Evolutionary conservation across 2,888 invertebrate genomes (phyloP).

Genomic region (Dasysyrphus tricinctus): DNA sequence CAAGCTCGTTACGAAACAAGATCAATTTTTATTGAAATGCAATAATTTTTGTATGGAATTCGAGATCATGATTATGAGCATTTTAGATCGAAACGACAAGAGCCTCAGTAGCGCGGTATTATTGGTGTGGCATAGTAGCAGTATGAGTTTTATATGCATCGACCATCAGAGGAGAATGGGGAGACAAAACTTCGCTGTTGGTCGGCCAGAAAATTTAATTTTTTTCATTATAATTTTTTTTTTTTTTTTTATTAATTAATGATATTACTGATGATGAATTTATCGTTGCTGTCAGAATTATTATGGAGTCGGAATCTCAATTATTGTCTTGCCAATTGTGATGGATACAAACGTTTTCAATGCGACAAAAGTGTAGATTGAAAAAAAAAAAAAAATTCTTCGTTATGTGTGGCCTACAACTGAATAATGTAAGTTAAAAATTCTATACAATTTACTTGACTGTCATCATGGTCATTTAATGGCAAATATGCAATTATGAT

Average conservation of each 20-base stretch:
- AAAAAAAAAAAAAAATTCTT: constrained; percentile 13
- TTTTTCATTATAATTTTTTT: neutral
- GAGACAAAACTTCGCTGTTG: constrained; percentile 29
- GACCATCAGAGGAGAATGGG: constrained; percentile 3
- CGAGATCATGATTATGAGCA: constrained; percentile 64
- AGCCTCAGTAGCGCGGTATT: neutral
- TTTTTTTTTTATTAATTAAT: constrained; percentile 68
- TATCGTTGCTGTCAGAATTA: constrained; percentile 70
- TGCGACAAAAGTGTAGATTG: constrained; percentile 31
- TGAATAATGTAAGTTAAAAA: constrained; percentile 23
- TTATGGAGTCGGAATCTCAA: constrained; percentile 73
- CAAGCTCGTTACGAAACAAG: constrained; percentile 68
- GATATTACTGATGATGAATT: constrained; percentile 74
- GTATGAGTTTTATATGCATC: neutral
- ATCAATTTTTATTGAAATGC: constrained; percentile 75
- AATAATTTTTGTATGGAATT: constrained; percentile 71
- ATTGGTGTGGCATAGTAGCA: neutral
- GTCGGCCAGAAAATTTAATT: constrained; percentile 20
- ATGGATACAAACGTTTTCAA: constrained; percentile 41
- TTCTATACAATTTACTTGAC: constrained; percentile 14
- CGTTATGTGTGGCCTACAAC: constrained; percentile 58
- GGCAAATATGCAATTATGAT: constrained; percentile 53
- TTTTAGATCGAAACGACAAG: constrained; percentile 26
- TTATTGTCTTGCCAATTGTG: constrained; percentile 62
- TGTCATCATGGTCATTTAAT: constrained; percentile 25